phyloP scores from a whole-genome alignment of 1,140 invertebrate genomes.

The Agrypnia vestita region DNA sequence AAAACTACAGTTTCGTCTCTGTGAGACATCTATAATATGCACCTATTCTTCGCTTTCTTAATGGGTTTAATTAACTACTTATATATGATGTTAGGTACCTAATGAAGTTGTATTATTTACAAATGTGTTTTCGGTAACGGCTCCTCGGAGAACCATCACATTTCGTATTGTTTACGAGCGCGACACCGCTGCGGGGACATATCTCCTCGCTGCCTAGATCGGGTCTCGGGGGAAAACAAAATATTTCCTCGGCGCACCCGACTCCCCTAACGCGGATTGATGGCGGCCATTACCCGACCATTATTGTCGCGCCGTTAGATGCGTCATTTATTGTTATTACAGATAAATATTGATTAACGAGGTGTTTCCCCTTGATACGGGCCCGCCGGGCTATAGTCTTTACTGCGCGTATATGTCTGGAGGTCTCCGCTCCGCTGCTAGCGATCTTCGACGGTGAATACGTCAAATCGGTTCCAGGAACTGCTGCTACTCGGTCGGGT shows the following conservation, averaged over 20 bases:
- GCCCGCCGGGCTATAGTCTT: too few species aligned
- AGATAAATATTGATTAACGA: constrained; percentile 9
- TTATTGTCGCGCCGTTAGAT: constrained; percentile 30
- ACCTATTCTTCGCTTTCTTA: too few species aligned
- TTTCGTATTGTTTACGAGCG: neutral
- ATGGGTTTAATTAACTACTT: neutral
- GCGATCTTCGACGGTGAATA: too few species aligned
- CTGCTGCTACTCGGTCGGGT: neutral
- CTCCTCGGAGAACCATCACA: constrained; percentile 10
- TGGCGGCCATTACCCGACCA: constrained; percentile 27
- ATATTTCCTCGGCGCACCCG: constrained; percentile 7
- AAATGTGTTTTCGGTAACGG: neutral
- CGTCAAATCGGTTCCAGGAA: too few species aligned
- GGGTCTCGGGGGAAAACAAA: neutral
- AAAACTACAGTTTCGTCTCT: too few species aligned
- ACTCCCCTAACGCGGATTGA: constrained; percentile 32
- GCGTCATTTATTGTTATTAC: constrained; percentile 38
- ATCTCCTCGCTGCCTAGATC: neutral
- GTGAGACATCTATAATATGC: too few species aligned
- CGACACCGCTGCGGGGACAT: neutral
- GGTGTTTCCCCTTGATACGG: neutral
- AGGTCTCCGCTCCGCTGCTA: neutral
- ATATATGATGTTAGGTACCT: too few species aligned
- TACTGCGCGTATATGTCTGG: neutral
- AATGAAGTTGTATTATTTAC: neutral